Evolutionary conservation across 2,113 vertebrate species (phyloP), one percentile per base, ranked within the genome.

Genomic region (Nothobranchius furzeri): DNA sequence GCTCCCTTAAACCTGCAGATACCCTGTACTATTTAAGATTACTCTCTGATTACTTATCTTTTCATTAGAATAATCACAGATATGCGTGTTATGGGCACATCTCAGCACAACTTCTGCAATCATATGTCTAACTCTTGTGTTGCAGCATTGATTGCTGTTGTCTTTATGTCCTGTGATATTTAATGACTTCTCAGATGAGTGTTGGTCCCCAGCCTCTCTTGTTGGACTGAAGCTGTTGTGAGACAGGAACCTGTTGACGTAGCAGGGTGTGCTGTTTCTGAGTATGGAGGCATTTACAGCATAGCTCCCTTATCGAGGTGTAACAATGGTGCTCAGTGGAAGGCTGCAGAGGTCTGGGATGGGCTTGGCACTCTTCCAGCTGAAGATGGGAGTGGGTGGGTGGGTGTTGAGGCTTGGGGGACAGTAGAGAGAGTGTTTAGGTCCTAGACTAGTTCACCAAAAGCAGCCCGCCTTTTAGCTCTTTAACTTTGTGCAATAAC

Each of bases 271-370:
- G 82, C 65, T 78, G 64, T 77, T 67, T 24, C 54, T 25, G 70
- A 73, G 71, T 83, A 48, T 73, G 48, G 51, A 42, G 47, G 68
- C 64, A 64, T 82, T 82, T 85, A 78, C 70, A 73, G 79, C 64
- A 43, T 35, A 51, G n/a, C 35, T 37, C 68, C 65, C 66, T 57
- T 37, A 50, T 51, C 64, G 57, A 81, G 68, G 55, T 79, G 74
- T 85, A 88, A 88, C 89, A 87, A 84, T 85, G 67, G 61, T 46
- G 36, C 82, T 55, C 78, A 66, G 61, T 78, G 70, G 82, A 78
- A 82, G 78, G 75, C 65, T 36, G 62, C 51, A 60, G 64, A 45
- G 57, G 62, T 60, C 48, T 73, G 62, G 73, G 79, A 76, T 49
- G 35, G 45, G 25, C 5, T 20, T 85, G 87, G 80, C 61, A 4